Percentiles rank a stretch among this genome's conserved stretches.
Evolutionary conservation across 1,140 invertebrate species (phyloP).

Genomic region (Pachyrhynchus sulphureomaculatus): DNA sequence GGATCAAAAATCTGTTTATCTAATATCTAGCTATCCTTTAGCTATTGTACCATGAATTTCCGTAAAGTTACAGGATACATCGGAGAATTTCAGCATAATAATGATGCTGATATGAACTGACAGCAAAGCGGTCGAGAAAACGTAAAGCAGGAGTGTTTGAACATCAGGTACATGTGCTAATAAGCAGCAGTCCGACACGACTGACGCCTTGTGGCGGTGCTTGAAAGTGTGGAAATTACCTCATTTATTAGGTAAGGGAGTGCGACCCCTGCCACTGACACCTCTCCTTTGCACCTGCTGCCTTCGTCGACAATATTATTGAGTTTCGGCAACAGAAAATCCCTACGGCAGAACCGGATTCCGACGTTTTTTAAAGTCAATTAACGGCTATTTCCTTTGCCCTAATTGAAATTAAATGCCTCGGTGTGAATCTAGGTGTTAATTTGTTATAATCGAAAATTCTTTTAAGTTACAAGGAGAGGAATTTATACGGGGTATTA

Average conservation of each 20-base stretch:
- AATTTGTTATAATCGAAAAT: not conserved
- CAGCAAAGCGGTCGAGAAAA: not conserved
- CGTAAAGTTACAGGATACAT: not conserved
- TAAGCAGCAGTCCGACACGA: constrained; percentile 41
- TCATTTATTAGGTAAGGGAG: constrained; percentile 56
- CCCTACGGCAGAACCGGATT: constrained; percentile 37
- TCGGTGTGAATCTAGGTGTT: not conserved
- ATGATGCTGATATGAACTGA: not conserved
- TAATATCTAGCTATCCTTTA: not conserved
- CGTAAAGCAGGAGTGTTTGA: constrained; percentile 29
- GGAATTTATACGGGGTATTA: too few relatives aligned
- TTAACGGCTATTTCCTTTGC: constrained; percentile 35
- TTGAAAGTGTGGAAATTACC: constrained; percentile 54
- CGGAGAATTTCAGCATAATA: constrained; percentile 4
- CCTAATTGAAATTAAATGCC: constrained; percentile 10
- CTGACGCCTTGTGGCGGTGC: constrained; percentile 50
- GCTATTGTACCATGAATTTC: not conserved
- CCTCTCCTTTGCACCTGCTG: constrained; percentile 55
- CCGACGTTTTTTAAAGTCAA: constrained; percentile 30
- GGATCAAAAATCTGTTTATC: too few relatives aligned
- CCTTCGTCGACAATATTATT: constrained; percentile 48
- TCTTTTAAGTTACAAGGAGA: too few relatives aligned
- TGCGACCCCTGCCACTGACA: constrained; percentile 53
- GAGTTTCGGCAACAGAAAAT: constrained; percentile 46
- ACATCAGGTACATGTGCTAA: constrained; percentile 51